Base-by-base conservation (phyloP, 2,797 vertebrate species). In the Saxicola maurus region DNA sequence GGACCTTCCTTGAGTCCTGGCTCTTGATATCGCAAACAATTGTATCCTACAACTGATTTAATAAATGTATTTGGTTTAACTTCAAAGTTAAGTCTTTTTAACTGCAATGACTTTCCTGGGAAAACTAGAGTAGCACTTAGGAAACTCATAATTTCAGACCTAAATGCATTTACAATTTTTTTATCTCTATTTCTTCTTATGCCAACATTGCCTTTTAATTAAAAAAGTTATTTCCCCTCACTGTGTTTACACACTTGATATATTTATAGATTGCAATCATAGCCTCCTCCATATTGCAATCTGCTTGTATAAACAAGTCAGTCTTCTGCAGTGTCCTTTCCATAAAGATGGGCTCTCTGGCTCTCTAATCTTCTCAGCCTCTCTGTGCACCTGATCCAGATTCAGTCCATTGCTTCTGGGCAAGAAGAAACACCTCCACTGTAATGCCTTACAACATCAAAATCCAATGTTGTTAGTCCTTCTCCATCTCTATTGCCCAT, bases 151-250 rank as follows among this genome's bases (percentile, higher is more conserved):
- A 67, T 68, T 86, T 85, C 16, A 77, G 21, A 31, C 40, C 46
- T 80, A 60, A 87, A 68, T 68, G 46, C n/a, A 65, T 74, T 81
- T 87, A 18, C 48, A 46, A n/a, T 55, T 16, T 68, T 83, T 80
- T 74, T 35, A 67, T 61, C 51, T 71, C 53, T 77, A 30, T 82
- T 76, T 84, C 59, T 61, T 83, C 67, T 86, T 73, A 68, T 31
- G 52, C 48, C 71, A 93, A 69, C 64, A 66, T 24, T 86, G 55
- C 37, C 40, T 83, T 75, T 88, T 94, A 88, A 90, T 92, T 88
- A 28, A 78, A 87, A 92, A 72, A 56, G 51, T 69, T 78, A 62
- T 86, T 91, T 91, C 33, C 71, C 9, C 24, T 90, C n/a, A 10
- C 28, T 52, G 5, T 91, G 71, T 91, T 94, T 91, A 72, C 66